These are phyloP conservation scores for Isurus oxyrinchus DNA, from an alignment of 2,113 vertebrate genomes.

Conservation along the genomic window DNA sequence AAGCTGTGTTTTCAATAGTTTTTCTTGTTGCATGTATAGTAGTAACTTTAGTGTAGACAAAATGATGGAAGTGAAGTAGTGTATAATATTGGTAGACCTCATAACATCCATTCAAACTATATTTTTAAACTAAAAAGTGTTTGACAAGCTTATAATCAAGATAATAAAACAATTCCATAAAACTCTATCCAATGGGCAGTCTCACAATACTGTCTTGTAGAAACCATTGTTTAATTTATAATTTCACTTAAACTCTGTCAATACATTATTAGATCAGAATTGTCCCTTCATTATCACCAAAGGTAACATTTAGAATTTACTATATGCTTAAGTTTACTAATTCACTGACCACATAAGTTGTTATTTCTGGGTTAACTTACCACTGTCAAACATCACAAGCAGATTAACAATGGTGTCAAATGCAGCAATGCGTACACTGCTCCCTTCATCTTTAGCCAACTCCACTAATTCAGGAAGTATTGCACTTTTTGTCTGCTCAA, in stretches of 20 bases:
- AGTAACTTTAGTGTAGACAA: not conserved
- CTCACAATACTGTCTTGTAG: not conserved
- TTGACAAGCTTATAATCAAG: not conserved
- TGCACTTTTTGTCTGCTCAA: conserved; percentile 74
- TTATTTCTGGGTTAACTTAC: conserved; percentile 51
- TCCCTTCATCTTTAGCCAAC: conserved; percentile 75
- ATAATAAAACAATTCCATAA: not conserved
- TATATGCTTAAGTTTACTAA: not conserved
- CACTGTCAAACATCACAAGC: conserved; percentile 77
- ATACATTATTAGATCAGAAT: not conserved
- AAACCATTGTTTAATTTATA: not conserved
- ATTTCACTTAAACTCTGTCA: not conserved
- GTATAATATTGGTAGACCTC: not conserved
- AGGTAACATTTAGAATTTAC: not conserved
- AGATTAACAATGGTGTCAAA: conserved; percentile 85
- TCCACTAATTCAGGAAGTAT: conserved; percentile 83
- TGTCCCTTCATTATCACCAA: not conserved
- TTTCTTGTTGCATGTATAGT: not conserved
- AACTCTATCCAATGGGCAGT: not conserved
- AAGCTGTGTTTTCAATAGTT: not conserved
- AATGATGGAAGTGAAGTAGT: not conserved
- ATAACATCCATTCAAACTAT: not conserved
- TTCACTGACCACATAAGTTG: not conserved
- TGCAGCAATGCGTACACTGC: conserved; percentile 78
- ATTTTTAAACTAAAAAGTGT: not conserved